Evolutionary conservation across 2,113 vertebrate species (phyloP), one percentile per base, ranked within the genome.

Genomic region (Toxostoma redivivum): DNA sequence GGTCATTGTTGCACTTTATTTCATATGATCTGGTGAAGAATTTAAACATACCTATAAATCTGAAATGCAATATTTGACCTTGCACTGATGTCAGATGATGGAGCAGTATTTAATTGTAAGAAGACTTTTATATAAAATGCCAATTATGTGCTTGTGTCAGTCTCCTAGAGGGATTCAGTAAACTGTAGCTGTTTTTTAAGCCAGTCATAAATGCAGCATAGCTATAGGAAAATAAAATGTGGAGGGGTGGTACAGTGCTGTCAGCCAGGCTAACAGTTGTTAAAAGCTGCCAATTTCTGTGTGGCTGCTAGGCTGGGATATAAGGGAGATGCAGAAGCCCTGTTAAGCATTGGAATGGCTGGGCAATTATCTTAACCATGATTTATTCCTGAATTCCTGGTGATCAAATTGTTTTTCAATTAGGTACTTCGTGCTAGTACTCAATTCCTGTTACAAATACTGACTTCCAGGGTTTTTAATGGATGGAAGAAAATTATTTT

Each of bases 1-100:
- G 99, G 99, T 99, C 97, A 99, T 98, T 98, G 96, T 98, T 97
- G 96, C 92, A 91, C 96, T 98, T 98, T 97, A 97, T 98, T 98
- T 98, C 97, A 77, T 98, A 95, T 95, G 95, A 91, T 96, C 97
- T 98, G 95, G 96, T 97, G 95, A 97, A 98, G 94, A 96, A 92
- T 97, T 97, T 97, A 96, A 97, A 93, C 90, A 70, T 95, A 50
- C 97, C 35, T 71, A 35, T 74, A 94, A 95, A 96, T 53, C 86
- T 96, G 89, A 96, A 98, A 95, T 97, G 90, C 74, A 91, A 3
- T 97, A 84, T 97, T 95, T 98, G 97, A 98, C 97, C 97, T 98
- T 98, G 98, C 97, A 97, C 95, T 98, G 97, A 93, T 97, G 95
- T 94, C 97, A 97, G 94, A 97, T 97, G 97, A 94, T 97, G 98